Conservation (phyloP, 1,140 invertebrate genomes). For the Drosophila watanabei region DNA sequence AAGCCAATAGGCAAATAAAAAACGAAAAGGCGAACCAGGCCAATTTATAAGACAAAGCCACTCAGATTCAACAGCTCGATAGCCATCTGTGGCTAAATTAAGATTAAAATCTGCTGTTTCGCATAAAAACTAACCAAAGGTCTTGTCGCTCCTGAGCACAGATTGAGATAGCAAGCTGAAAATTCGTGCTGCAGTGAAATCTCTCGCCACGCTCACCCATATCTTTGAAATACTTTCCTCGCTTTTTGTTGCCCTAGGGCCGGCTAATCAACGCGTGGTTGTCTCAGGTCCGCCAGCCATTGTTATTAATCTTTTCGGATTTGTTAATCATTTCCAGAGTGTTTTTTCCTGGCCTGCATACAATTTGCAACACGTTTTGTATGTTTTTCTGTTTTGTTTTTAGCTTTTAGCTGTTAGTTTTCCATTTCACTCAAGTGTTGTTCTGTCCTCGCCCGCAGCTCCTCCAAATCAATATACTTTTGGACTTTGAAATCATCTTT, state of each 20-base stretch:
- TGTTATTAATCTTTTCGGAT: constrained; percentile 59
- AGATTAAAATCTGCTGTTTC: constrained; percentile 32
- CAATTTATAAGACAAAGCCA: constrained; percentile 50
- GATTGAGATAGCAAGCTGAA: constrained; percentile 24
- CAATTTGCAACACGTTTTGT: constrained; percentile 75
- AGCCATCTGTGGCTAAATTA: constrained; percentile 51
- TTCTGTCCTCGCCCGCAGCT: constrained; percentile 44
- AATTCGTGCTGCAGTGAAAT: constrained; percentile 54
- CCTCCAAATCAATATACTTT: neutral
- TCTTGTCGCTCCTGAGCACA: constrained; percentile 14
- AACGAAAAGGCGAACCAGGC: constrained; percentile 28
- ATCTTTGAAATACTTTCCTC: constrained; percentile 44
- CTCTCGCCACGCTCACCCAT: constrained; percentile 24
- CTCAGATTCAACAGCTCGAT: constrained; percentile 34
- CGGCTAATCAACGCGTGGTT: constrained; percentile 67
- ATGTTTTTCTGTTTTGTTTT: constrained; percentile 42
- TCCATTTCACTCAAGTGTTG: constrained; percentile 63
- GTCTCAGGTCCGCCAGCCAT: constrained; percentile 28
- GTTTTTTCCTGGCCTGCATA: constrained; percentile 50
- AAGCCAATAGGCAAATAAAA: constrained; percentile 15
- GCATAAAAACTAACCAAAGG: constrained; percentile 8
- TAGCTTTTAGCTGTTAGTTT: constrained; percentile 35
- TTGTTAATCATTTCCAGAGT: constrained; percentile 39
- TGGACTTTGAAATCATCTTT: constrained; percentile 28
- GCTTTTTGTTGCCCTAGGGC: constrained; percentile 38